phyloP scores from a whole-genome alignment of 2,888 invertebrate genomes.

The Dolichomitus sp. region DNA sequence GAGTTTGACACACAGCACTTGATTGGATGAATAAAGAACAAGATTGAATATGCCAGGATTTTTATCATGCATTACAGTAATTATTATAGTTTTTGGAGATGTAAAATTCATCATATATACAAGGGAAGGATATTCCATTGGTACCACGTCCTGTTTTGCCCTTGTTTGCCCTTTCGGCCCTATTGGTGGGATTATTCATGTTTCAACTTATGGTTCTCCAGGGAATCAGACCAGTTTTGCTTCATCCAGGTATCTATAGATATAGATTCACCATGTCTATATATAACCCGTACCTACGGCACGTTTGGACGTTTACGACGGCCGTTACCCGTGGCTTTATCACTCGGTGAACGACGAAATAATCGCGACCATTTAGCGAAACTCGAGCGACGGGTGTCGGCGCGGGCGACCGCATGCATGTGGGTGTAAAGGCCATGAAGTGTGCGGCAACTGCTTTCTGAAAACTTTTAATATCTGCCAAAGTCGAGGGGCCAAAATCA shows the following conservation, averaged over 20 bases:
- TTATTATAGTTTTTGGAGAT: not conserved
- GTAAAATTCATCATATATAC: not conserved
- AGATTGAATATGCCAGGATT: no score
- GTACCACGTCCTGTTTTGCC: not conserved
- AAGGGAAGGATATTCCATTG: not conserved
- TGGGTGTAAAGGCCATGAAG: not conserved
- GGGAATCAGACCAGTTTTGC: slow-evolving; percentile 27
- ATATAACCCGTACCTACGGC: slow-evolving; percentile 39
- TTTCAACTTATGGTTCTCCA: not conserved
- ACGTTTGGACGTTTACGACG: slow-evolving; percentile 66
- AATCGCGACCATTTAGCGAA: slow-evolving; percentile 69
- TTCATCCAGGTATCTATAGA: not conserved
- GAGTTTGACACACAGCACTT: no score
- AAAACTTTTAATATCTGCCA: slow-evolving; percentile 61
- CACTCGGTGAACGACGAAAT: slow-evolving; percentile 64
- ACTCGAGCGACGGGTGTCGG: slow-evolving; percentile 35
- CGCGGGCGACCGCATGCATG: not conserved
- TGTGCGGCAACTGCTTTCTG: slow-evolving; percentile 38
- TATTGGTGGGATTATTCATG: not conserved
- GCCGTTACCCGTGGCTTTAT: slow-evolving; percentile 67
- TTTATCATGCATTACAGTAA: not conserved
- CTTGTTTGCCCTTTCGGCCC: not conserved
- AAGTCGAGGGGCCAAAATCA: slow-evolving; percentile 11
- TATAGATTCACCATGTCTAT: not conserved
- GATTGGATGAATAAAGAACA: no score